These are phyloP conservation scores for Chydorus sphaericus DNA, from an alignment of 2,888 invertebrate species.

Conservation along the genomic window DNA sequence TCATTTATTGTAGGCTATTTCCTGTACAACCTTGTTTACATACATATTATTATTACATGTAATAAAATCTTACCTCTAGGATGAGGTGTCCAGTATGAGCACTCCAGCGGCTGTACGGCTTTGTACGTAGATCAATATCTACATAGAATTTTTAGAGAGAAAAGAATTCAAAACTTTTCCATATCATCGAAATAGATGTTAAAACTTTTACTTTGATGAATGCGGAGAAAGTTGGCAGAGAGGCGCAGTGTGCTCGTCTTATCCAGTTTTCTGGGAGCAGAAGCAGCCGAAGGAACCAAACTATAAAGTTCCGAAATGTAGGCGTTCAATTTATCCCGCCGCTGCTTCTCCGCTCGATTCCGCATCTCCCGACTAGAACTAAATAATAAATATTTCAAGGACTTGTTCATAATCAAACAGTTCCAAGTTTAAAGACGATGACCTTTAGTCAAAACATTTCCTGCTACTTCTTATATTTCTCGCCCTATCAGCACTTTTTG, in stretches of 20 bases:
- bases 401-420: no score
- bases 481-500: no score
- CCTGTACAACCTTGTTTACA: no score
- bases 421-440: no score
- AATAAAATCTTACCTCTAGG: background rate
- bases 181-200: background rate
- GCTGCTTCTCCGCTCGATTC: constrained; percentile 78
- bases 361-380: constrained; percentile 66
- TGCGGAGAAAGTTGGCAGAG: constrained; percentile 68
- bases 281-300: constrained; percentile 67
- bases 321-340: constrained; percentile 74
- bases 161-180: background rate
- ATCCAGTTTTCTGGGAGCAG: constrained; percentile 69
- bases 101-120: constrained; percentile 2
- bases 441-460: no score
- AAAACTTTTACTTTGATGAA: constrained; percentile 45
- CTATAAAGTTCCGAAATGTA: constrained; percentile 67
- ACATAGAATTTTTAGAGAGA: background rate
- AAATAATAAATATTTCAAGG: constrained; percentile 20
- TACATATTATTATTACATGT: no score
- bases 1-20: no score
- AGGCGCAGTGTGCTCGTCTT: constrained; percentile 79
- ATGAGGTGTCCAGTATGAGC: background rate
- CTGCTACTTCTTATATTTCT: no score
- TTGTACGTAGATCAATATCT: background rate